A percentile compares a stretch with the other conserved stretches of the same genome.
Evolutionary conservation across 2,797 vertebrate species (phyloP).

Genomic region (Cheirogaleus major): DNA sequence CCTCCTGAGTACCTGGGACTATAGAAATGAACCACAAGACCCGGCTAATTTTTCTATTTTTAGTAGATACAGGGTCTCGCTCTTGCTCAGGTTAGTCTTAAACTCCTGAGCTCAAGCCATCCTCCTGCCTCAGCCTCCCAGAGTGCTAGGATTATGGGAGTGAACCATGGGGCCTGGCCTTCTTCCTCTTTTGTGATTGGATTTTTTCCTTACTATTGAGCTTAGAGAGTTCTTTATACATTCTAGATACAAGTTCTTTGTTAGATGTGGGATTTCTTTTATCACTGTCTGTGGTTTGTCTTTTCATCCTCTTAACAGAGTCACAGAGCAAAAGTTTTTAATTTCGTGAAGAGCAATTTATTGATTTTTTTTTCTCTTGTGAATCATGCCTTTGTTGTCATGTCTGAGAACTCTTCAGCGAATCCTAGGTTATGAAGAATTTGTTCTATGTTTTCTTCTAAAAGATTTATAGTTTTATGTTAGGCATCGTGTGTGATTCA

Average conservation of each 20-base stretch:
- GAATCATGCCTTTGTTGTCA: background rate
- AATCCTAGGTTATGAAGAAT: background rate
- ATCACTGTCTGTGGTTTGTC: background rate
- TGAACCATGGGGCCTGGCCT: too few species aligned
- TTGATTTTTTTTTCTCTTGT: background rate
- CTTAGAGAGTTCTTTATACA: background rate
- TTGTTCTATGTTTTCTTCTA: background rate
- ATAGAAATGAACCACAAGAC: too few species aligned
- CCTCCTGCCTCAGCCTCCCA: too few species aligned
- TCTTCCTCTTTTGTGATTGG: background rate
- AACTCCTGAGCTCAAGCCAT: too few species aligned
- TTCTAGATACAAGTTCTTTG: background rate
- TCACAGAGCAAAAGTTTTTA: background rate
- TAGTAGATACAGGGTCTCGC: too few species aligned
- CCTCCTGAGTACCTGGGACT: too few species aligned
- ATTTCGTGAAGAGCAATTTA: background rate
- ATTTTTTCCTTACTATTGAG: background rate
- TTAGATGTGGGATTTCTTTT: background rate
- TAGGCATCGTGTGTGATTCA: background rate
- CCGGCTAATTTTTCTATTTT: too few species aligned
- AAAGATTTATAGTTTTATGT: background rate
- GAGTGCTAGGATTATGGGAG: too few species aligned
- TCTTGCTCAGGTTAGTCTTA: too few species aligned
- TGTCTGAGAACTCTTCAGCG: background rate
- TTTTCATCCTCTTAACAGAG: background rate